Percentiles rank a stretch among this genome's conserved stretches.
Evolutionary conservation across 2,797 vertebrate species (phyloP).

Genomic region (Momotus momota): DNA sequence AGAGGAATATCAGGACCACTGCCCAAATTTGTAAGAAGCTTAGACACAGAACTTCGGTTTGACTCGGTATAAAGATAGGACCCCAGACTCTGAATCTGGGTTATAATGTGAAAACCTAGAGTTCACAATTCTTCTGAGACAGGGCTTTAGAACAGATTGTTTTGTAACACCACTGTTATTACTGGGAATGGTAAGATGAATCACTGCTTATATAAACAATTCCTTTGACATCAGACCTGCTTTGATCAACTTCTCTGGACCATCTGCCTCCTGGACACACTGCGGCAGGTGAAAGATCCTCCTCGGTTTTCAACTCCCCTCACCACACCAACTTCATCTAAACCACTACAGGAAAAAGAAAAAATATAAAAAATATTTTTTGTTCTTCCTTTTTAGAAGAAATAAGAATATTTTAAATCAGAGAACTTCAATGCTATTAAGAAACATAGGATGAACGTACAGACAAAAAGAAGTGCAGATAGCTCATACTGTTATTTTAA

Average conservation of each 20-base stretch:
- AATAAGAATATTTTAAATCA: not conserved
- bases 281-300: not conserved
- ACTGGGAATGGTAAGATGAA: not conserved
- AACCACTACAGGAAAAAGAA: not conserved
- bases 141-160: not conserved
- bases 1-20: not conserved
- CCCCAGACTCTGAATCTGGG: not conserved
- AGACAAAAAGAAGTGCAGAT: not conserved
- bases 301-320: not conserved
- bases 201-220: conserved; percentile 45
- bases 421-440: not conserved
- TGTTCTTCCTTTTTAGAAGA: not conserved
- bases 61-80: not conserved
- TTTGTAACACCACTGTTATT: not conserved
- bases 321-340: not conserved
- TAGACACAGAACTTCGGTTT: not conserved
- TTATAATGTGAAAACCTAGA: not conserved
- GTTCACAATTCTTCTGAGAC: not conserved
- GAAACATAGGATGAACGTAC: not conserved
- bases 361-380: rapidly evolving
- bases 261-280: conserved; percentile 28
- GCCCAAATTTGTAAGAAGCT: not conserved
- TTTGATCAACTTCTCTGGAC: conserved; percentile 16
- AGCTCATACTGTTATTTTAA: not conserved
- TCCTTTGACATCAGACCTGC: conserved; percentile 36